These are phyloP conservation scores for Taxidea taxus DNA, from an alignment of 2,113 vertebrate genomes.

Conservation along the genomic window DNA sequence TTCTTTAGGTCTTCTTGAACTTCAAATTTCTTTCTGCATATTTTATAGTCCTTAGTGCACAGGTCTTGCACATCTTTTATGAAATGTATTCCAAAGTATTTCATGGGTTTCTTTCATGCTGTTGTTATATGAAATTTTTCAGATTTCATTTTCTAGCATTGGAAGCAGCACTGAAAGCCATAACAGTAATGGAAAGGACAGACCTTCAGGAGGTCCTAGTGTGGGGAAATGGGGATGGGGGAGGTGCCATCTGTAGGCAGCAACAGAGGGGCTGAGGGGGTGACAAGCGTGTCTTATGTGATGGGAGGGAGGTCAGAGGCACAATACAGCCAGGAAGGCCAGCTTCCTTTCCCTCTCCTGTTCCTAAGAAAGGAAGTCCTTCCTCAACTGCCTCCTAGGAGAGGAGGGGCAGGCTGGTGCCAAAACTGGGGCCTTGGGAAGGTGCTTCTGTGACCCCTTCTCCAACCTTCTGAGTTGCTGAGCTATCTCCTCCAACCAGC, in stretches of 20 bases:
- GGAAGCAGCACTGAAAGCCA: neutral
- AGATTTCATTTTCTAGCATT: neutral
- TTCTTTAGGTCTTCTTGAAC: neutral
- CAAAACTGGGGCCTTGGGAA: neutral
- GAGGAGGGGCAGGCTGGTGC: neutral
- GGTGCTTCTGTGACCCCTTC: too few species aligned
- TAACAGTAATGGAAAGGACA: neutral
- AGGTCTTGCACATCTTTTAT: neutral
- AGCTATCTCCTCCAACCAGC: neutral
- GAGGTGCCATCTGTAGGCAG: neutral
- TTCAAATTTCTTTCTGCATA: neutral
- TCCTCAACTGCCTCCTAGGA: neutral
- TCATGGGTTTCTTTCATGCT: neutral
- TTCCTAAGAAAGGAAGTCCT: neutral
- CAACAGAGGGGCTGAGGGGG: neutral
- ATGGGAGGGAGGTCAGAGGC: neutral
- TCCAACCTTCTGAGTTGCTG: neutral
- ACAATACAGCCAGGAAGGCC: fast-evolving
- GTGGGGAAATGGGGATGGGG: neutral
- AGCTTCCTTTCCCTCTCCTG: neutral
- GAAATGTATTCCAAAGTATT: neutral
- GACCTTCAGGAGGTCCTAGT: neutral
- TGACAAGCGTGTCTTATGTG: neutral
- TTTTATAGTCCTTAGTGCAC: neutral
- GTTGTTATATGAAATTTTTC: neutral